These are phyloP conservation scores for Anabacerthia variegaticeps DNA, from an alignment of 2,797 vertebrate species.

Conservation along the genomic window DNA sequence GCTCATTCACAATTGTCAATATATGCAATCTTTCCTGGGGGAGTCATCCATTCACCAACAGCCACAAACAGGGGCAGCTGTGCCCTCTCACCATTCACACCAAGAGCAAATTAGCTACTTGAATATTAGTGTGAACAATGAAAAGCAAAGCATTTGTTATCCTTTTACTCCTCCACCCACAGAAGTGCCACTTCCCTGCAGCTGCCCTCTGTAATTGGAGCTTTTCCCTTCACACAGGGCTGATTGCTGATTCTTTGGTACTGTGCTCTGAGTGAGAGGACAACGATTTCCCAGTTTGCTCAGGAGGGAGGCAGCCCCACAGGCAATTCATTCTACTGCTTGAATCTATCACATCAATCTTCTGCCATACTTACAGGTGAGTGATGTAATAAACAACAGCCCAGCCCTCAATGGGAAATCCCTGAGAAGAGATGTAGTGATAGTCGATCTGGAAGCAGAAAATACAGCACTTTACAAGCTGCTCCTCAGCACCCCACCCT, in stretches of 20 bases:
- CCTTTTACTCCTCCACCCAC: not conserved
- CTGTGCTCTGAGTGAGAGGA: not conserved
- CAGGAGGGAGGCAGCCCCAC: not conserved
- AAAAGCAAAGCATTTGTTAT: slow-evolving; percentile 14
- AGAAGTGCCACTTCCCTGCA: slow-evolving; percentile 13
- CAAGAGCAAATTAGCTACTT: slow-evolving; percentile 21
- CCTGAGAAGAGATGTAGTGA: slow-evolving; percentile 88
- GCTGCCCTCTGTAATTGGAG: slow-evolving; percentile 18
- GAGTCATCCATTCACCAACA: not conserved
- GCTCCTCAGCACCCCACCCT: not conserved
- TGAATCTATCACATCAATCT: not conserved
- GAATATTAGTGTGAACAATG: slow-evolving; percentile 30
- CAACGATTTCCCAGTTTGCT: not conserved
- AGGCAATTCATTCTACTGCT: not conserved
- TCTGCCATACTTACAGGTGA: slow-evolving; percentile 82
- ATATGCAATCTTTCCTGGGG: not conserved
- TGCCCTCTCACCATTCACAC: slow-evolving; percentile 50
- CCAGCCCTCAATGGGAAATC: slow-evolving; percentile 88
- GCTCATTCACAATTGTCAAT: slow-evolving; percentile 9
- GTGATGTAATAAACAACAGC: slow-evolving; percentile 91
- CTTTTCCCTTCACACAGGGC: not conserved
- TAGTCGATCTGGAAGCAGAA: slow-evolving; percentile 85
- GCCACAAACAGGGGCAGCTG: slow-evolving; percentile 40
- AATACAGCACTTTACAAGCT: not conserved
- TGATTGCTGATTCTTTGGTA: not conserved